A percentile compares a stretch with the other conserved stretches of the same genome.
These are phyloP conservation scores for Macrotis lagotis DNA, from an alignment of 2,113 vertebrate species.

Conservation along the genomic window DNA sequence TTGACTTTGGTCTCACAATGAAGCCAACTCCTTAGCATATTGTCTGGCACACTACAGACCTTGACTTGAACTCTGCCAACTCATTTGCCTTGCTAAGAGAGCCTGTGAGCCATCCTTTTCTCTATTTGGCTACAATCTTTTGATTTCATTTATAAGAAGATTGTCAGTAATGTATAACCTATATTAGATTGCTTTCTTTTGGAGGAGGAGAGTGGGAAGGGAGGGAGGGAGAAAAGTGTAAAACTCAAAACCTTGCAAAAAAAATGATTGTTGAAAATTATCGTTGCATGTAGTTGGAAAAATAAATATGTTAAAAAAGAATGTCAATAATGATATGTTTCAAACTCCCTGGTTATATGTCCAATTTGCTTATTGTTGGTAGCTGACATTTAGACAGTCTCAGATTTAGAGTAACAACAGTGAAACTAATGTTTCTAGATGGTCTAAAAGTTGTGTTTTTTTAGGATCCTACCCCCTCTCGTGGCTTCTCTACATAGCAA, in stretches of 20 bases:
- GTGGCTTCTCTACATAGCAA: background rate
- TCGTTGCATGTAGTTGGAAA: too few species aligned
- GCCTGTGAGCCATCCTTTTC: background rate
- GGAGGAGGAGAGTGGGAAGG: too few species aligned
- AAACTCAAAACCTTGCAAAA: too few species aligned
- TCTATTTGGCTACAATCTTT: background rate
- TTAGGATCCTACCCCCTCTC: background rate
- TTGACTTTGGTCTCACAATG: background rate
- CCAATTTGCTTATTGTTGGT: background rate
- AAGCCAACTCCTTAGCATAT: background rate
- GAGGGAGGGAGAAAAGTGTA: too few species aligned
- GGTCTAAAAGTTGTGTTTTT: background rate
- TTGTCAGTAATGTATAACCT: background rate
- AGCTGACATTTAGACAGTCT: background rate
- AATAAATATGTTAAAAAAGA: too few species aligned
- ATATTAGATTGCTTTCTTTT: too few species aligned
- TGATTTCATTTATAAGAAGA: background rate
- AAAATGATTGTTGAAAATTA: too few species aligned
- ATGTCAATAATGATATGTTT: background rate
- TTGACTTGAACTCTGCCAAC: background rate
- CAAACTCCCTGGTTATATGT: background rate
- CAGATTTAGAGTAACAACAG: background rate
- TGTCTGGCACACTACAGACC: background rate
- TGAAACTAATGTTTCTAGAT: background rate
- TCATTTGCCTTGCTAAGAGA: background rate